A percentile compares a stretch with the other conserved stretches of the same genome.
Conservation (phyloP, 2,888 invertebrate species). For the Tetropium fuscum region DNA sequence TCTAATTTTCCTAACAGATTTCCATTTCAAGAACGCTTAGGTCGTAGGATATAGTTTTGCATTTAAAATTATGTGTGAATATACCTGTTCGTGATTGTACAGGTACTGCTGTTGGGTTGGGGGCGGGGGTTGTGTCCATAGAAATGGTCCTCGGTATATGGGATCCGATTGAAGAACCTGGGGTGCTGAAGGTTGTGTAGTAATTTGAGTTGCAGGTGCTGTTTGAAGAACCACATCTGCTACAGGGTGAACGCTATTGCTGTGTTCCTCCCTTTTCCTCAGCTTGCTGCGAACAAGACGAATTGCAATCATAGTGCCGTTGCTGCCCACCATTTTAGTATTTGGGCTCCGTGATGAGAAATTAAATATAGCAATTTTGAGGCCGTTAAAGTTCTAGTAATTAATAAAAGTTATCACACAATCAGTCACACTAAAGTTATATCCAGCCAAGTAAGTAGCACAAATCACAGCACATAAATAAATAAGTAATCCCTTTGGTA, state of each 20-base stretch:
- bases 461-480: slow-evolving; percentile 37
- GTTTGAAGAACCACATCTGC: slow-evolving; percentile 70
- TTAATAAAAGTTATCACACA: slow-evolving; percentile 4
- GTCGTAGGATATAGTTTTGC: too few relatives aligned
- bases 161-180: slow-evolving; percentile 68
- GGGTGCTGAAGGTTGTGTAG: slow-evolving; percentile 52
- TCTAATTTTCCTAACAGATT: too few relatives aligned
- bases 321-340: slow-evolving; percentile 83
- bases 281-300: slow-evolving; percentile 93
- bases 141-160: slow-evolving; percentile 76
- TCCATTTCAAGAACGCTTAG: too few relatives aligned
- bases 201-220: slow-evolving; percentile 63
- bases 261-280: slow-evolving; percentile 86
- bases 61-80: slow-evolving; percentile 55
- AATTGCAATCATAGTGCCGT: slow-evolving; percentile 88
- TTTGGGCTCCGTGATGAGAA: slow-evolving; percentile 53
- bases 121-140: slow-evolving; percentile 85
- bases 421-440: slow-evolving; percentile 13
- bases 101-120: slow-evolving; percentile 80
- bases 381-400: slow-evolving; percentile 43
- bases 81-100: slow-evolving; percentile 85
- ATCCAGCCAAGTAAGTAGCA: slow-evolving; percentile 8
- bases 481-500: slow-evolving; percentile 41
- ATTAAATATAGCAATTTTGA: slow-evolving; percentile 65
- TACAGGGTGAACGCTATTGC: slow-evolving; percentile 75